Base-by-base conservation (phyloP, 1,140 invertebrate species). In the Formica selysi region DNA sequence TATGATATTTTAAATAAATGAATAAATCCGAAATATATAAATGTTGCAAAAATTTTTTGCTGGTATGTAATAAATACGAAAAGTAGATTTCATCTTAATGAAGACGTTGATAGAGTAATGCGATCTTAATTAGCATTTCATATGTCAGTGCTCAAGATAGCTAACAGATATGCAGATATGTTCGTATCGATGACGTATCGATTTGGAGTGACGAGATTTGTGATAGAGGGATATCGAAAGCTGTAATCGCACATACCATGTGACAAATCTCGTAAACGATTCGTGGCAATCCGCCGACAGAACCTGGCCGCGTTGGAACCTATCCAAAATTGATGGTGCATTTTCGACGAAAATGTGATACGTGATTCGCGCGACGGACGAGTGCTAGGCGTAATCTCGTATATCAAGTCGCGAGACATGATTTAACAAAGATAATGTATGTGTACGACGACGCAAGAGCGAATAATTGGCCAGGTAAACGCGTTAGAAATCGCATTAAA, bases 251-350 rank as follows among this genome's bases (percentile, higher is more conserved):
- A 54, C 51, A 54, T 76, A 44, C 78, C 74, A 62, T 62, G 73
- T 62, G 73, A 85, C 64, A 54, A 87, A 78, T 85, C 81, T 57
- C 73, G 26, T 44, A 48, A 85, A 76, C 76, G 81, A 85, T 76
- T 78, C 44, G 71, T 74, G 36, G 81, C 61, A 78, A 65, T 85
- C 73, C 64, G 48, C 59, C 44, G 73, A 78, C 81, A 85, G 81
- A 85, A 64, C 54, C 62, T 65, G 71, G 44, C 26, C 62, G 32
- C 22, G 44, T 88, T 88, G 76, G 76, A 87, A 19, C 32, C 8
- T 19, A n/a, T 87, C 85, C 85, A 87, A 88, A 81, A 83, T 87
- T 83, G 59, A 86, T 22, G n/a, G 74, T 57, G 57, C 68, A 26
- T 83, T 70, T 38, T 74, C 62, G 26, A 26, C 16, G 38, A 87